Base-by-base conservation (phyloP, 2,888 invertebrate species). In the Agrochola lychnidis region DNA sequence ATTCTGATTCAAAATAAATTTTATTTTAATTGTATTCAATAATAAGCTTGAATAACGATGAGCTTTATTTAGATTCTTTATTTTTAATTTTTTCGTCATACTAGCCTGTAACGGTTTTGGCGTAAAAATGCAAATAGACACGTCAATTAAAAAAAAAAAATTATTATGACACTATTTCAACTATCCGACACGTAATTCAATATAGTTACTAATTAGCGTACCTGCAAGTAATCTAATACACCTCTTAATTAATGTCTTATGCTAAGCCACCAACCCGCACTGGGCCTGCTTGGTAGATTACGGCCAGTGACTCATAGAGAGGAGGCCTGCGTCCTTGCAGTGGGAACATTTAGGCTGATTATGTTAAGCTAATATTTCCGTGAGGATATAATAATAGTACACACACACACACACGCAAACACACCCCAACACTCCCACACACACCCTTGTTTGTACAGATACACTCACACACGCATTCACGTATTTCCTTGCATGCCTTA, bases 211-310 rank as follows among this genome's bases (percentile, higher is more conserved):
- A 79, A 62, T 79, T 67, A 51, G 30, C 14, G 9, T n/a, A 48
- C 51, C 16, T 30, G 30, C 53, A 10, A 22, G 53, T 61, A 53
- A 59, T 71, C 6, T 25, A 53, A 79, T 79, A 45, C 6, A 53
- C 10, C 25, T 78, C 25, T 7, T 61, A 68, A 77, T 78, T 64
- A 66, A 42, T 70, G 30, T 40, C 19, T 7, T 67, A 25, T 7
- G 10, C 16, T 14, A 59, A 25, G 1, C 25, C 25, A 25, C 25
- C 2, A 25, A 25, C 6, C 30, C 0, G 59, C 16, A 59, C 16
- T 59, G 7, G 30, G 30, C 30, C 19, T 9, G 9, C 16, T 30
- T 30, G 30, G 19, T 19, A 19, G 19, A 16, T 30, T 25, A 59
- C 7, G 59, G 30, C 16, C 16, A 57, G 16, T 9, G 3, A 14